Evolutionary conservation across 2,888 invertebrate genomes (phyloP).

Genomic region (Pelosia muscerda): DNA sequence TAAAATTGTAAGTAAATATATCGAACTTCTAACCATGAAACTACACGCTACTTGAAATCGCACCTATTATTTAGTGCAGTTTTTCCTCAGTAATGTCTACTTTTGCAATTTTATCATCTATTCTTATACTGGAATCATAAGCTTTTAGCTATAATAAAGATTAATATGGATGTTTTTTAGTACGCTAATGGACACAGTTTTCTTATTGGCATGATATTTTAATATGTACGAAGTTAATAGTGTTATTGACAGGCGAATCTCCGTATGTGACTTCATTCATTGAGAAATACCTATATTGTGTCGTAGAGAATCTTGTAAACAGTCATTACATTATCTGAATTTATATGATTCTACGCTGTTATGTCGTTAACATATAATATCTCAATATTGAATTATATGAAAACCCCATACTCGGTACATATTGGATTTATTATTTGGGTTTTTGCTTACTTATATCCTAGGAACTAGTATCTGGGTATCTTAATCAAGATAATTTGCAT

Average conservation of each 20-base stretch:
- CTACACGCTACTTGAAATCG: not conserved
- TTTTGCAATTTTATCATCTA: slow-evolving; percentile 25
- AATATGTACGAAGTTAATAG: slow-evolving; percentile 17
- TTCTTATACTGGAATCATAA: not conserved
- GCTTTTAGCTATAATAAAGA: not conserved
- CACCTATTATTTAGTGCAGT: slow-evolving; percentile 1
- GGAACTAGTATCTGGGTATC: no score
- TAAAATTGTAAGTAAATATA: slow-evolving; percentile 55
- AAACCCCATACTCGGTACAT: not conserved
- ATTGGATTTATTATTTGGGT: not conserved
- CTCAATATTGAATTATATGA: not conserved
- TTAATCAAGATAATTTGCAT: no score
- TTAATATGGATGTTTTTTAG: not conserved
- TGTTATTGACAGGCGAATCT: slow-evolving; percentile 15
- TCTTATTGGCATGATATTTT: not conserved
- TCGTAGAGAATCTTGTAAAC: not conserved
- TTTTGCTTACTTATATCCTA: no score
- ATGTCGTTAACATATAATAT: not conserved
- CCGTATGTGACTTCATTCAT: slow-evolving; percentile 15
- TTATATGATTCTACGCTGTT: not conserved
- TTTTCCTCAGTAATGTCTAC: slow-evolving; percentile 36
- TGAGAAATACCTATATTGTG: not conserved
- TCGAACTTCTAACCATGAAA: not conserved
- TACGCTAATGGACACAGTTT: not conserved
- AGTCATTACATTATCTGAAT: not conserved